Conservation (phyloP, 2,888 invertebrate genomes). For the Andrena haemorrhoa region DNA sequence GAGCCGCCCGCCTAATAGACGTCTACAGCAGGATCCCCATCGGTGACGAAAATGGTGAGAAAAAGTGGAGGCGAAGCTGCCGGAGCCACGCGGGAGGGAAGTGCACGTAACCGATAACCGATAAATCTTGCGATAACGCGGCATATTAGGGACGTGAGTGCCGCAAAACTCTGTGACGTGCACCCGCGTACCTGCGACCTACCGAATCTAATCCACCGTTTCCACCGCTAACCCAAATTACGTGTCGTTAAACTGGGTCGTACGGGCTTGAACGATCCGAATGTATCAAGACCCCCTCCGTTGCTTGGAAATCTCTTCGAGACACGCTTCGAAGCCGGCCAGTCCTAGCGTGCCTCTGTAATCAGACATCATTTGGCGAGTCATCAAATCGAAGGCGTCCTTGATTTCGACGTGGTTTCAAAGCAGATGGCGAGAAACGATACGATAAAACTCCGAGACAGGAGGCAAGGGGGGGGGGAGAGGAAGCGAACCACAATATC, state of each 20-base stretch:
- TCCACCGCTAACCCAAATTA: conserved; percentile 59
- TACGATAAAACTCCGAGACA: conserved; percentile 36
- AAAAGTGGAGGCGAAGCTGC: conserved; percentile 51
- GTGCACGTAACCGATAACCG: conserved; percentile 70
- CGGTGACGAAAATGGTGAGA: conserved; percentile 58
- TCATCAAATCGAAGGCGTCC: neutral
- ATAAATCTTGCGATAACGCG: conserved; percentile 69
- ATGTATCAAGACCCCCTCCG: neutral
- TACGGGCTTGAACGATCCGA: neutral
- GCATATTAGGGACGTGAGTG: conserved; percentile 56
- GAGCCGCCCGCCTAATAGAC: conserved; percentile 61
- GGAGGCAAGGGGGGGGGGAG: conserved; percentile 22
- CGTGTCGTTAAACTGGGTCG: conserved; percentile 48
- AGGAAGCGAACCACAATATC: conserved; percentile 76
- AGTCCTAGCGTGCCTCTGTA: neutral
- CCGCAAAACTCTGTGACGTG: conserved; percentile 58
- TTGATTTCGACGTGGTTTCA: conserved; percentile 9
- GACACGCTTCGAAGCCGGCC: too few species aligned
- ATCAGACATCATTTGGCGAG: neutral
- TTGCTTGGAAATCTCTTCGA: neutral
- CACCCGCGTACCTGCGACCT: conserved; percentile 42
- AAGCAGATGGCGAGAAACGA: conserved; percentile 55
- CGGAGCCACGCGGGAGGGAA: conserved; percentile 38
- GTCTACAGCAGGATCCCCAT: conserved; percentile 59
- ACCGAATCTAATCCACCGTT: conserved; percentile 55